Evolutionary conservation across 2,888 invertebrate genomes (phyloP), one percentile per base, ranked within the genome.

Genomic region (Andrena flavipes): DNA sequence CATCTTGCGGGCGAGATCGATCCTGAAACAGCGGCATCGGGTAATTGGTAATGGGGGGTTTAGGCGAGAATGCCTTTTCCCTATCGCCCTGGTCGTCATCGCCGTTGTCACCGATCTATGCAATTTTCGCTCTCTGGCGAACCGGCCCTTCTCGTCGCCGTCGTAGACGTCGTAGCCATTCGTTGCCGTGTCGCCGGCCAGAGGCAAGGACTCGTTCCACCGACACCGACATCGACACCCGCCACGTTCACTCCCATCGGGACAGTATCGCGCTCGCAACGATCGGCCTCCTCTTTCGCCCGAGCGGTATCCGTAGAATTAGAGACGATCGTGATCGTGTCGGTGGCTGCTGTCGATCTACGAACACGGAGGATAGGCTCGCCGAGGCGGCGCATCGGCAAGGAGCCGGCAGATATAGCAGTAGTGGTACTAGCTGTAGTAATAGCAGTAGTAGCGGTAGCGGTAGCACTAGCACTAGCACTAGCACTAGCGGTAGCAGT

Each of bases 1-100:
- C 87, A 88, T 84, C 86, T 82, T 80, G 88, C 77, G 88, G 89
- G 87, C 87, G 88, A 89, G 89, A 90, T 91, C 88, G 89, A 90
- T 90, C 88, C 88, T 87, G 87, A 90, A 88, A 88, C 85, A 84
- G 84, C 86, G 87, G 87, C 88, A 87, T 84, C 88, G 90, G 92
- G 87, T 88, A 89, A 85, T 89, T 93, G 93, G 93, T 93, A 93
- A 94, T 93, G 94, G 93, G 93, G 92, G 92, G 90, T 91, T 92
- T 93, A 90, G 93, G 92, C 93, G 93, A 94, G 92, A 92, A 93
- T 93, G 93, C 93, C 93, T 93, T 93, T 91, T 93, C 92, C 92
- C 91, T 91, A 91, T 92, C 89, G 89, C 88, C 90, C 90, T 91
- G 91, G 90, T 92, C 90, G 88, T 89, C 91, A 88, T 88, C 91